Evolutionary conservation across 2,797 vertebrate species (phyloP).

Genomic region (Prunella strophiata): DNA sequence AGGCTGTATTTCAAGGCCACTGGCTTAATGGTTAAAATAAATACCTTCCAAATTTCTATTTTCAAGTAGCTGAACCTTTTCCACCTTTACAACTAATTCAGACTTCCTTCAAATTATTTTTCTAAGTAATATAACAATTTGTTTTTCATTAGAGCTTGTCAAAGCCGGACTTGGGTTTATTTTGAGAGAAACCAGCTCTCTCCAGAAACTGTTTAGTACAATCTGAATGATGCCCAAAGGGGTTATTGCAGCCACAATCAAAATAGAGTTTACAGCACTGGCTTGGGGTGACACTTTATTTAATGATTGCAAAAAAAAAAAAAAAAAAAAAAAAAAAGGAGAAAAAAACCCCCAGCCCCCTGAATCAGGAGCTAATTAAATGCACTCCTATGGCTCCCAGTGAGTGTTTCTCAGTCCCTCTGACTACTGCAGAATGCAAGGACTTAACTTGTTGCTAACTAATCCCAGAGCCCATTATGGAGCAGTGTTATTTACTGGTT

Average conservation of each 20-base stretch:
- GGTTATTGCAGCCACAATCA: slow-evolving; percentile 68
- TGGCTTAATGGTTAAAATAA: slow-evolving; percentile 57
- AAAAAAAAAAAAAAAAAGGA: neutral
- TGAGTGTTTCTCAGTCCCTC: slow-evolving; percentile 41
- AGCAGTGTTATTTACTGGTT: slow-evolving; percentile 13
- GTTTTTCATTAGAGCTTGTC: slow-evolving; percentile 77
- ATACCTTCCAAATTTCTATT: slow-evolving; percentile 52
- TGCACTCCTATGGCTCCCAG: slow-evolving; percentile 59
- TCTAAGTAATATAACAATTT: slow-evolving; percentile 76
- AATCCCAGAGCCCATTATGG: slow-evolving; percentile 35
- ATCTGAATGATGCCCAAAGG: slow-evolving; percentile 67
- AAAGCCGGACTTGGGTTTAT: slow-evolving; percentile 57
- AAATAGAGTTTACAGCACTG: slow-evolving; percentile 70
- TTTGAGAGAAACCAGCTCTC: slow-evolving; percentile 70
- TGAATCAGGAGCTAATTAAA: slow-evolving; percentile 69
- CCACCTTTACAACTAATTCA: slow-evolving; percentile 68
- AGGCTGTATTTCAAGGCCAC: slow-evolving; percentile 55
- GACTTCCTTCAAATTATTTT: slow-evolving; percentile 77
- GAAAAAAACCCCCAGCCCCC: neutral
- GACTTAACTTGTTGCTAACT: slow-evolving; percentile 50
- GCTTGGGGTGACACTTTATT: slow-evolving; percentile 71
- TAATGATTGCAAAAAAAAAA: slow-evolving; percentile 41
- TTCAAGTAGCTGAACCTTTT: slow-evolving; percentile 70
- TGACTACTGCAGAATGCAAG: slow-evolving; percentile 58
- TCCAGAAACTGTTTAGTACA: slow-evolving; percentile 42